Percentiles rank a stretch among this genome's conserved stretches.
Conservation (phyloP, 92 coral and sea anemone species). For the Zoanthus sansibaricus region DNA sequence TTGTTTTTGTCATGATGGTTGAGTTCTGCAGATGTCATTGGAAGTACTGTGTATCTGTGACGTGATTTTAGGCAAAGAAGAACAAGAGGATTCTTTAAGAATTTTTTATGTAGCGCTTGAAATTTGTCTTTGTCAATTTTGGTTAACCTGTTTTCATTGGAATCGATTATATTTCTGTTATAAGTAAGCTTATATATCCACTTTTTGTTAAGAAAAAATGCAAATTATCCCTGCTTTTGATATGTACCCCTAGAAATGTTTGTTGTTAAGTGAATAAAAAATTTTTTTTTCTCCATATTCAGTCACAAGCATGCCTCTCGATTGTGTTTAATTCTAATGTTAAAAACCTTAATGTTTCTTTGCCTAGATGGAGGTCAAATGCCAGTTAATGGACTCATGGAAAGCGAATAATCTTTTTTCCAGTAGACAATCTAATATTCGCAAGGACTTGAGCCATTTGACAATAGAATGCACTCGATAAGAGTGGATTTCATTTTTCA, state of each 20-base stretch:
- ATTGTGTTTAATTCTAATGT: not conserved
- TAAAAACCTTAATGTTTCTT: not conserved
- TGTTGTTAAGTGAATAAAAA: too few species aligned
- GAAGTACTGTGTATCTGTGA: not conserved
- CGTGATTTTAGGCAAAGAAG: not conserved
- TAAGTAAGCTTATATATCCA: not conserved
- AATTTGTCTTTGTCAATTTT: not conserved
- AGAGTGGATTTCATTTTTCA: not conserved
- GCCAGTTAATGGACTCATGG: conserved; percentile 38
- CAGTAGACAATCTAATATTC: not conserved
- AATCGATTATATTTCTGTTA: not conserved
- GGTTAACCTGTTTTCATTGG: not conserved
- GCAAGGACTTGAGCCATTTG: not conserved
- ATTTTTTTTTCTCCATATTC: too few species aligned
- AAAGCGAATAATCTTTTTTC: not conserved
- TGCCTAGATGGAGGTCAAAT: conserved; percentile 25
- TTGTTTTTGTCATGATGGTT: not conserved
- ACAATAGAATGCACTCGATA: not conserved
- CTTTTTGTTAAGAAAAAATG: not conserved
- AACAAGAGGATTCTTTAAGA: not conserved
- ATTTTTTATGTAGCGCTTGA: not conserved
- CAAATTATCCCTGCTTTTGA: not conserved
- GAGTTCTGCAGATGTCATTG: not conserved
- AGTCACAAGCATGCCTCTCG: too few species aligned
- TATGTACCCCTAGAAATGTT: not conserved